Evolutionary conservation across 2,113 vertebrate species (phyloP).

Genomic region (Plecotus auritus): DNA sequence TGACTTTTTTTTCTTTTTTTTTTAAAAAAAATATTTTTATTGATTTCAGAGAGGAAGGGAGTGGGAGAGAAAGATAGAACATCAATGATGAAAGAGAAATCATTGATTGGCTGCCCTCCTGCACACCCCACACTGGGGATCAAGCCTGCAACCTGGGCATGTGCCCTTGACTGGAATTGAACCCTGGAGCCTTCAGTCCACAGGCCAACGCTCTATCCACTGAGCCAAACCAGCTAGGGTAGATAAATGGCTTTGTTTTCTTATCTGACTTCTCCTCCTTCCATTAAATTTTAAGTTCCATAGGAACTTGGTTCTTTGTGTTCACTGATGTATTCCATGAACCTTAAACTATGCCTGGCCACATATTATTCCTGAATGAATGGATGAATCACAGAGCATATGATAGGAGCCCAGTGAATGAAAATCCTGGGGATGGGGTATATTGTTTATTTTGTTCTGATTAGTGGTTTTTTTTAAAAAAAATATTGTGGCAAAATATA

Average conservation of each 20-base stretch:
- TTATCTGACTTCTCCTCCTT: not conserved
- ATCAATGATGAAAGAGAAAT: too few species aligned
- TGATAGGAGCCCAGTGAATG: not conserved
- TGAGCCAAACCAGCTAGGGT: too few species aligned
- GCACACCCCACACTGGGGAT: too few species aligned
- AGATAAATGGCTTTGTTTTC: not conserved
- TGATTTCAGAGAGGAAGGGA: too few species aligned
- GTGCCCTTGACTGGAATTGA: too few species aligned
- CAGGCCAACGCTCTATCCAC: too few species aligned
- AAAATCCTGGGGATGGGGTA: not conserved
- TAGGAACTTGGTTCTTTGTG: not conserved
- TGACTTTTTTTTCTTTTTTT: not conserved
- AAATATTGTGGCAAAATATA: not conserved
- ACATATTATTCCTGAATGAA: not conserved
- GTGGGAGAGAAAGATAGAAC: too few species aligned
- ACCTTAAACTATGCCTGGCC: not conserved
- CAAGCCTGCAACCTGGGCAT: too few species aligned
- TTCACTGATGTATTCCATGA: not conserved
- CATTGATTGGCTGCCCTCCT: too few species aligned
- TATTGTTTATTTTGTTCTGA: not conserved
- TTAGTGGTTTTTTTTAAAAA: not conserved
- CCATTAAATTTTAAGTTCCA: not conserved
- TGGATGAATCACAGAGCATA: not conserved
- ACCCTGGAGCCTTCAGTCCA: too few species aligned
- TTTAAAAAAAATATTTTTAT: too few species aligned